Base-by-base conservation (phyloP, 2,888 invertebrate genomes). In the Malachius bipustulatus region DNA sequence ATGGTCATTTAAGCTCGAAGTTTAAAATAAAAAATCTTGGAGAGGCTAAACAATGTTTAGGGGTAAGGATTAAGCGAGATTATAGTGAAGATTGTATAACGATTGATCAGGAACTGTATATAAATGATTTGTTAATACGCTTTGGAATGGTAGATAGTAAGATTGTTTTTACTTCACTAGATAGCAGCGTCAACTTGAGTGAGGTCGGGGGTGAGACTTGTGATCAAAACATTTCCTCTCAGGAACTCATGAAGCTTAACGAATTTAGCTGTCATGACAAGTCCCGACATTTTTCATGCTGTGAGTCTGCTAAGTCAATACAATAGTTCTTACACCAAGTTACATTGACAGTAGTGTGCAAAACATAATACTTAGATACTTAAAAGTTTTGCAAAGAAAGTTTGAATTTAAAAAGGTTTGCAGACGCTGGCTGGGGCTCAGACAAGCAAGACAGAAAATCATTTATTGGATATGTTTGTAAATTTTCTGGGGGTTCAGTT, bases 131-230 rank as follows among this genome's bases (percentile, higher is more conserved):
- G 28, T n/a, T 12, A 13, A 28, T 13, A 34, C 16, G 12, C n/a
- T 34, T 28, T 34, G 24, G 13, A 16, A 34, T 34, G 34, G 12
- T n/a, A 13, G 28, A 34, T 13, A 19, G 27, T 34, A 34, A 34
- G 14, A 12, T 26, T 14, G 34, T 34, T 13, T 19, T 10, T 12
- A 34, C 34, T 34, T 28, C 34, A 14, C 14, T 34, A 10, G 34
- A 34, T 32, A 32, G n/a, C n/a, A n/a, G n/a, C n/a, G n/a, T n/a
- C n/a, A n/a, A n/a, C n/a, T n/a, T n/a, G n/a, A n/a, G n/a, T n/a
- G n/a, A n/a, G n/a, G n/a, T n/a, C n/a, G n/a, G n/a, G n/a, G n/a
- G n/a, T n/a, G n/a, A n/a, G n/a, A n/a, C n/a, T n/a, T n/a, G n/a
- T n/a, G n/a, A n/a, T n/a, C n/a, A n/a, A n/a, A n/a, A n/a, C n/a